Evolutionary conservation across 2,113 vertebrate genomes (phyloP).

Genomic region (Rhombomys opimus): DNA sequence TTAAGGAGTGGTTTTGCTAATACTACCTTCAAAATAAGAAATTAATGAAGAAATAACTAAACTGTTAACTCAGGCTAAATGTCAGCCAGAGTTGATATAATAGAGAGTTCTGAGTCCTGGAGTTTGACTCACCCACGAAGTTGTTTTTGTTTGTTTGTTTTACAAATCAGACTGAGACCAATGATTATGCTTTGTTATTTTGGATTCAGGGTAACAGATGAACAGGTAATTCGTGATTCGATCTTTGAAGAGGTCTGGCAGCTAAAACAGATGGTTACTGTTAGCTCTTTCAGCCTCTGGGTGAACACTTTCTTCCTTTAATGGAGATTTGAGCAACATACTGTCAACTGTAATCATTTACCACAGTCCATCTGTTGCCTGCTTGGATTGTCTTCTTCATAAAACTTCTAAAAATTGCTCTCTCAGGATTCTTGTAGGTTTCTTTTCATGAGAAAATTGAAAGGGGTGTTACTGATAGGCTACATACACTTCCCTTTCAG

Average conservation of each 20-base stretch:
- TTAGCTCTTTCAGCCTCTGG: neutral
- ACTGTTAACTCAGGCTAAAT: neutral
- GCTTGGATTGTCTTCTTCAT: neutral
- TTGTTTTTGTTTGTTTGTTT: neutral
- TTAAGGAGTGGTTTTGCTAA: neutral
- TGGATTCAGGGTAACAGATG: neutral
- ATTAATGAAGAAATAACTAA: neutral
- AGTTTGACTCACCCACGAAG: neutral
- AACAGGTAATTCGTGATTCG: neutral
- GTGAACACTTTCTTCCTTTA: neutral
- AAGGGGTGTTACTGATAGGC: neutral
- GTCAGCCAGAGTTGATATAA: neutral
- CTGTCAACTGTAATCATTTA: neutral
- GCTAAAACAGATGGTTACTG: neutral
- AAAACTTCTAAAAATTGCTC: neutral
- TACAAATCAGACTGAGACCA: neutral
- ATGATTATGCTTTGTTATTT: conserved; percentile 15
- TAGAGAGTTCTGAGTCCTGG: neutral
- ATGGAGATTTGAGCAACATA: neutral
- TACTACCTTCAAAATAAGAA: neutral
- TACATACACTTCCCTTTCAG: neutral
- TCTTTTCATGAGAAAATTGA: neutral
- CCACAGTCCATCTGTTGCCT: neutral
- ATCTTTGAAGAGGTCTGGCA: neutral
- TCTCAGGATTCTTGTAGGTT: neutral